A percentile compares a stretch with the other conserved stretches of the same genome.
phyloP scores from a whole-genome alignment of 37 sponge, comb jelly and placozoan species.

The Bolinopsis microptera region DNA sequence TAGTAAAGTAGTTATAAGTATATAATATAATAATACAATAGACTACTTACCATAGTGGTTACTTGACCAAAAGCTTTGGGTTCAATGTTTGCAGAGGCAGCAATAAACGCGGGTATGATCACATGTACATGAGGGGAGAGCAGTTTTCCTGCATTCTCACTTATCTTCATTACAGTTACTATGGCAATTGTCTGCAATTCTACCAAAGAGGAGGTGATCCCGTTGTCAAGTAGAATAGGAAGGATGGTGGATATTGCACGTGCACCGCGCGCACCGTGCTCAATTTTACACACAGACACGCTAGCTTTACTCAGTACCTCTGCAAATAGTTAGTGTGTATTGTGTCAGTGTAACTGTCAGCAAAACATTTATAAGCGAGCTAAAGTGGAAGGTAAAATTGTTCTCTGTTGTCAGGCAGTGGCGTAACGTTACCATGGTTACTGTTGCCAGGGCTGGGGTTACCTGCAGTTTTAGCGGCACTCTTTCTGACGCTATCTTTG shows the following conservation, averaged over 20 bases:
- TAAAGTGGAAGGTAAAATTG: too few relatives aligned
- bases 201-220: slow-evolving; percentile 70
- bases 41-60: slow-evolving; percentile 3
- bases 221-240: slow-evolving; percentile 78
- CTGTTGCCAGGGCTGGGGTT: too few relatives aligned
- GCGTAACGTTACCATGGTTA: too few relatives aligned
- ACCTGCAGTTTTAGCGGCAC: slow-evolving; percentile 54
- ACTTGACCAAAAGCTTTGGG: slow-evolving; percentile 50
- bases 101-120: slow-evolving; percentile 40
- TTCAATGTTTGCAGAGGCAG: slow-evolving; percentile 45
- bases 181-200: slow-evolving; percentile 67
- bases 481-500: slow-evolving; percentile 72
- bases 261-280: slow-evolving; percentile 45
- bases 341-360: neutral
- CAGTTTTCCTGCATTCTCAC: slow-evolving; percentile 42
- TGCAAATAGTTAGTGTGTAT: neutral
- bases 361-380: too few relatives aligned
- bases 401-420: too few relatives aligned
- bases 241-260: slow-evolving; percentile 70
- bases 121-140: slow-evolving; percentile 1
- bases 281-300: slow-evolving; percentile 70
- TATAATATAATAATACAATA: too few relatives aligned
- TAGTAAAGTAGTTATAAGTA: too few relatives aligned
- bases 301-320: slow-evolving; percentile 77
- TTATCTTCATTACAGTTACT: slow-evolving; percentile 60